Evolutionary conservation across 2,113 vertebrate genomes (phyloP), one percentile per base, ranked within the genome.

Genomic region (Mobula hypostoma): DNA sequence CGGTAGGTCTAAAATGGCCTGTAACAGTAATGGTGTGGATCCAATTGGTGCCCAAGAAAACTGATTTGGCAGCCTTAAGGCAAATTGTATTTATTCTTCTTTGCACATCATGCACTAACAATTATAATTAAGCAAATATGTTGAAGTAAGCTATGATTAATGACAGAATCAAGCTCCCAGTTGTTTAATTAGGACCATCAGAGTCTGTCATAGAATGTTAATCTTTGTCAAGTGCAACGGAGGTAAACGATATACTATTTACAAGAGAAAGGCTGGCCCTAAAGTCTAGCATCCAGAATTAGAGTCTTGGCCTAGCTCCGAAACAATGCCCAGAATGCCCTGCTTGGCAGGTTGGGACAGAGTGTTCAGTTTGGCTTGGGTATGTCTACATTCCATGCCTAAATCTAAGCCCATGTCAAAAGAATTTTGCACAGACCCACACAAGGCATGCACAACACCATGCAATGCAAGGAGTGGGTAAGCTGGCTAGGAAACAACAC

Each of bases 21-120:
- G 58, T 17, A 68, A 91, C n/a, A 32, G 32, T 68, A 36, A 21
- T 29, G 63, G 68, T 36, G 85, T 90, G 29, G 61, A 32, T 90
- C 85, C 85, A 27, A 93, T 15, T 93, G 36, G 68, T 74, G 68
- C 68, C 68, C 91, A 93, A 48, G 36, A 36, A 90, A 66, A 90
- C 36, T 24, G 91, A 72, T 74, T 72, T 74, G 91, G 68, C 68
- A 93, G 70, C 91, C 91, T 56, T 74, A 74, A 93, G 91, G 91
- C 91, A 74, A 93, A 93, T 48, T 76, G 40, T 93, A 74, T 74
- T 48, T 76, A 40, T 68, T 92, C 88, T 68, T 32, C 66, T 70
- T 92, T 70, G 88, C 66, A 70, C 88, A 92, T 92, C 63, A 74
- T 93, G 91, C 91, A 93, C 32, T 29, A 56, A 93, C 68, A 93